These are phyloP conservation scores for Drosophila ercepeae DNA, from an alignment of 1,140 invertebrate genomes.

Conservation along the genomic window DNA sequence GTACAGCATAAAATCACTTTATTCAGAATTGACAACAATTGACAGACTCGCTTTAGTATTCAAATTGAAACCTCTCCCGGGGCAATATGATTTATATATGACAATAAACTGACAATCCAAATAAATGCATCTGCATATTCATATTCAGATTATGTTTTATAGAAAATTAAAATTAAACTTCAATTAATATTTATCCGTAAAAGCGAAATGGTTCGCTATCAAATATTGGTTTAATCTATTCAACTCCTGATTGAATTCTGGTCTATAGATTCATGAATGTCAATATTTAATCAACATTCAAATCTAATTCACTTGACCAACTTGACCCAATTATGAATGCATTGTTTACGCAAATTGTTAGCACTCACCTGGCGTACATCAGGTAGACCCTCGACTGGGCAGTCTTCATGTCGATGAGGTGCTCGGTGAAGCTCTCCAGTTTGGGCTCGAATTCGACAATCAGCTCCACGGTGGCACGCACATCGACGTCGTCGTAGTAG, in stretches of 20 bases:
- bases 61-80: slow-evolving; percentile 14
- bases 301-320: neutral
- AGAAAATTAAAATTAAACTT: neutral
- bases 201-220: neutral
- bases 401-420: slow-evolving; percentile 91
- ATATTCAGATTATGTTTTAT: neutral
- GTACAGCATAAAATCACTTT: slow-evolving; percentile 25
- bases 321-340: slow-evolving; percentile 8
- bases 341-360: slow-evolving; percentile 7
- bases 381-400: slow-evolving; percentile 95
- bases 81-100: slow-evolving; percentile 1
- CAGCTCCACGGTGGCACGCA: slow-evolving; percentile 90
- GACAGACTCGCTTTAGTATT: slow-evolving; percentile 23
- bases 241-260: neutral
- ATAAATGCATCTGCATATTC: neutral
- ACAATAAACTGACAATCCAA: neutral
- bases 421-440: slow-evolving; percentile 90
- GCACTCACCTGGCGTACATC: slow-evolving; percentile 94
- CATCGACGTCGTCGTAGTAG: slow-evolving; percentile 86
- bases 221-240: neutral
- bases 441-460: slow-evolving; percentile 96
- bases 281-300: neutral
- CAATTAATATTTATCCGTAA: neutral
- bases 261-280: neutral
- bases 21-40: slow-evolving; percentile 37